These are phyloP conservation scores for Aurelia coerulea DNA, from an alignment of 30 jellyfish, hydroid and myxozoan genomes.

Conservation along the genomic window DNA sequence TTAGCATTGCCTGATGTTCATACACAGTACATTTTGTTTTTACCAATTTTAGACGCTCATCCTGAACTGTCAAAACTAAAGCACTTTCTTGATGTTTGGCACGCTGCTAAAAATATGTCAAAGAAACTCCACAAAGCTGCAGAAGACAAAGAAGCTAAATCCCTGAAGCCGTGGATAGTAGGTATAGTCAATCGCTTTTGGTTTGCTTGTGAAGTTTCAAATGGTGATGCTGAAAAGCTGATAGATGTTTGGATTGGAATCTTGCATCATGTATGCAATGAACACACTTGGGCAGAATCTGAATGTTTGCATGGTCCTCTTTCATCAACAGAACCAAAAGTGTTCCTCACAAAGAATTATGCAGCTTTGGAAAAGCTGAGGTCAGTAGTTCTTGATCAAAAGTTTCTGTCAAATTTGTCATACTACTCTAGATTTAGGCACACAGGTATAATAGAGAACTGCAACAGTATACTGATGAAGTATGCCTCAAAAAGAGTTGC, in stretches of 20 bases:
- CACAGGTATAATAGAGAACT: neutral
- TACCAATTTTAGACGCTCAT: too few relatives aligned
- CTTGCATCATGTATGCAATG: neutral
- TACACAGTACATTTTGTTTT: neutral
- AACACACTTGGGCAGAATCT: neutral
- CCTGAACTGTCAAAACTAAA: too few relatives aligned
- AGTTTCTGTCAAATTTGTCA: too few relatives aligned
- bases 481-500: constrained; percentile 2
- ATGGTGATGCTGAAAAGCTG: constrained; percentile 6
- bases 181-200: constrained; percentile 16
- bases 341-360: neutral
- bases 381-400: too few relatives aligned
- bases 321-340: constrained; percentile 2
- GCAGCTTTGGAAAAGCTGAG: too few relatives aligned
- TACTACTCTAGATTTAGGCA: too few relatives aligned
- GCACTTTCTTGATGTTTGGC: too few relatives aligned
- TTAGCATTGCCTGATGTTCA: too few relatives aligned
- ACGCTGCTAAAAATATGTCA: too few relatives aligned
- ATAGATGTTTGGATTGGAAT: constrained; percentile 2
- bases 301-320: constrained; percentile 17
- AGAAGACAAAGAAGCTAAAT: neutral
- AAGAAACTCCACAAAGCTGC: neutral
- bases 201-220: neutral
- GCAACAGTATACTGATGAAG: neutral
- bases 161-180: constrained; percentile 12